Evolutionary conservation across 2,113 vertebrate genomes (phyloP).

Genomic region (Dryoscopus gambensis): DNA sequence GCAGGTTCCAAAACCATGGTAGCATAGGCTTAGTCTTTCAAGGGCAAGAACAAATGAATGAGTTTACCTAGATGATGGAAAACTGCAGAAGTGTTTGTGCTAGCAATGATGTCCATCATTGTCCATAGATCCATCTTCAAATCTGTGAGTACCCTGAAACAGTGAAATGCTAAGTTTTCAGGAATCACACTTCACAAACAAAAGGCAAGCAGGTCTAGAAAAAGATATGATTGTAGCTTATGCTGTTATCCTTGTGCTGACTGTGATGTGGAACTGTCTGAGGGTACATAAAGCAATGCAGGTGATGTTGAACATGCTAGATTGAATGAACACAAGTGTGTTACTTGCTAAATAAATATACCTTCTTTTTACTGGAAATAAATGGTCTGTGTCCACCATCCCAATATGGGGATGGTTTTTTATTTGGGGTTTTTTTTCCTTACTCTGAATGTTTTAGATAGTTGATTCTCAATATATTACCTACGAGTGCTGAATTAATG

Average conservation of each 20-base stretch:
- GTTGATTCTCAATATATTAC: background rate
- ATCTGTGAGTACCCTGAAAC: background rate
- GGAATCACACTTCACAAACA: background rate
- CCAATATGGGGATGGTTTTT: background rate
- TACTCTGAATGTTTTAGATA: background rate
- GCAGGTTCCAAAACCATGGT: background rate
- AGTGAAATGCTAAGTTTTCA: background rate
- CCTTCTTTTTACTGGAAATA: background rate
- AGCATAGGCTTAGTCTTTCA: background rate
- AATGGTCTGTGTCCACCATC: background rate
- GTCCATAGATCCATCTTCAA: background rate
- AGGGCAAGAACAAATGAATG: background rate
- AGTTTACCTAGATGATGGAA: background rate
- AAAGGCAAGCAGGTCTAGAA: background rate
- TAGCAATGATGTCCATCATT: accelerated
- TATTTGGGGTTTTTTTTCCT: background rate
- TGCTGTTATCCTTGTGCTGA: background rate
- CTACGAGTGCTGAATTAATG: background rate
- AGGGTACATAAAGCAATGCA: background rate
- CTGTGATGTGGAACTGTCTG: background rate
- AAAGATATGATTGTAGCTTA: background rate
- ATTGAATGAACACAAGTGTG: background rate
- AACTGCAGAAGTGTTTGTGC: background rate
- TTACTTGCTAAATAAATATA: background rate
- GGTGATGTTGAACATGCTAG: background rate